Evolutionary conservation across 2,113 vertebrate genomes (phyloP).

Genomic region (Limnothrissa miodon): DNA sequence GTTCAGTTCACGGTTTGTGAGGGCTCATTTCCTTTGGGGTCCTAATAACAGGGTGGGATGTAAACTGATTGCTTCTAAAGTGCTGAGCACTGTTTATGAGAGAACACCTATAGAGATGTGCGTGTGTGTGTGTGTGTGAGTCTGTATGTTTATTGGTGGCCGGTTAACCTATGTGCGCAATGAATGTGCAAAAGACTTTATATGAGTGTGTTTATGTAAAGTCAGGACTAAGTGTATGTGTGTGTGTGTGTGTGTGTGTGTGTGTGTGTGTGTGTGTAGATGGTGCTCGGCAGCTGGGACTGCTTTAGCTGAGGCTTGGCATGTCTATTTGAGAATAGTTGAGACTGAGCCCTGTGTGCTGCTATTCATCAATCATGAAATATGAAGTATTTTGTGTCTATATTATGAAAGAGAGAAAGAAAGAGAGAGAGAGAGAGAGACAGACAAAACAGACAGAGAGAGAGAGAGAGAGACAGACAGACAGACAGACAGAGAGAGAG

Average conservation of each 20-base stretch:
- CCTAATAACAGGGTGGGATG: constrained; percentile 27
- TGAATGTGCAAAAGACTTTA: neutral
- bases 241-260: constrained; percentile 23
- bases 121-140: neutral
- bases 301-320: constrained; percentile 33
- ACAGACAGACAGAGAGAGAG: too few relatives aligned
- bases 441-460: too few relatives aligned
- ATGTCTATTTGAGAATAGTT: neutral
- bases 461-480: too few relatives aligned
- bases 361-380: neutral
- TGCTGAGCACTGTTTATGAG: constrained; percentile 29
- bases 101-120: constrained; percentile 22
- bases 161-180: neutral
- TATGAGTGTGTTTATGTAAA: neutral
- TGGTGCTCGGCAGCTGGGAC: constrained; percentile 28
- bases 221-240: neutral
- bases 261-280: constrained; percentile 27
- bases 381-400: too few relatives aligned
- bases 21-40: constrained; percentile 14
- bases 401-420: too few relatives aligned
- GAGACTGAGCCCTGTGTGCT: neutral
- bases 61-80: constrained; percentile 26
- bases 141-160: neutral
- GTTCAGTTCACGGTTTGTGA: neutral
- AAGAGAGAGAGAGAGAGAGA: too few relatives aligned